phyloP scores from a whole-genome alignment of 2,888 invertebrate genomes.

The Cataglyphis altisquamis region DNA sequence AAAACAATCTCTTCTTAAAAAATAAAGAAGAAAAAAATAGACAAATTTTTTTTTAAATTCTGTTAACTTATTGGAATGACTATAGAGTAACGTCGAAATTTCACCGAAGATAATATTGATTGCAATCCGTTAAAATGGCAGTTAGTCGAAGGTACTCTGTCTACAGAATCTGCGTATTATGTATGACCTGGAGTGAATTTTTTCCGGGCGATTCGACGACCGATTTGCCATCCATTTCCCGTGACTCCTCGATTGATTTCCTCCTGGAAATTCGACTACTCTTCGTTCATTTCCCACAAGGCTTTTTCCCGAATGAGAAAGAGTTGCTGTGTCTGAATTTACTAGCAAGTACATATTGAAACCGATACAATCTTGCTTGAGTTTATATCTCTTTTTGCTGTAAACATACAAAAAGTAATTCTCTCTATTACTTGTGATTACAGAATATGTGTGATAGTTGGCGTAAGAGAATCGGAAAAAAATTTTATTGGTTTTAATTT shows the following conservation, averaged over 20 bases:
- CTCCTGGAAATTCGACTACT: conserved; percentile 41
- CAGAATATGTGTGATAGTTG: neutral
- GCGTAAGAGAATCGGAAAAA: neutral
- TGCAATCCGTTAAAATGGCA: conserved; percentile 8
- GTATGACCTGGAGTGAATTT: conserved; percentile 33
- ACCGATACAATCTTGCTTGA: neutral
- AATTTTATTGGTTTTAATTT: neutral
- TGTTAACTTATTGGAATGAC: conserved; percentile 5
- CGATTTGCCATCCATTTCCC: conserved; percentile 40
- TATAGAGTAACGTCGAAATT: neutral
- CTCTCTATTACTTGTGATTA: neutral
- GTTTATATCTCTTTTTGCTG: conserved; percentile 8
- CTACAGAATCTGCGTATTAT: conserved; percentile 14
- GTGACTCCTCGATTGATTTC: conserved; percentile 44
- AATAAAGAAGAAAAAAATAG: neutral
- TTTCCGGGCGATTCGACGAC: conserved; percentile 38
- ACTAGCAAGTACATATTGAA: conserved; percentile 6
- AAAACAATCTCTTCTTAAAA: neutral
- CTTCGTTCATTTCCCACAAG: conserved; percentile 36
- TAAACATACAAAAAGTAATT: neutral
- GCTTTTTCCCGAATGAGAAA: conserved; percentile 23
- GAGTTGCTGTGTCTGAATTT: conserved; percentile 1
- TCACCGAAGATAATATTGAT: conserved; percentile 1
- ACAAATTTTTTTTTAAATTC: neutral
- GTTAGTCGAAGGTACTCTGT: neutral